A percentile compares a stretch with the other conserved stretches of the same genome.
These are phyloP conservation scores for Nemapogon koenigi DNA, from an alignment of 2,888 invertebrate species.

Conservation along the genomic window DNA sequence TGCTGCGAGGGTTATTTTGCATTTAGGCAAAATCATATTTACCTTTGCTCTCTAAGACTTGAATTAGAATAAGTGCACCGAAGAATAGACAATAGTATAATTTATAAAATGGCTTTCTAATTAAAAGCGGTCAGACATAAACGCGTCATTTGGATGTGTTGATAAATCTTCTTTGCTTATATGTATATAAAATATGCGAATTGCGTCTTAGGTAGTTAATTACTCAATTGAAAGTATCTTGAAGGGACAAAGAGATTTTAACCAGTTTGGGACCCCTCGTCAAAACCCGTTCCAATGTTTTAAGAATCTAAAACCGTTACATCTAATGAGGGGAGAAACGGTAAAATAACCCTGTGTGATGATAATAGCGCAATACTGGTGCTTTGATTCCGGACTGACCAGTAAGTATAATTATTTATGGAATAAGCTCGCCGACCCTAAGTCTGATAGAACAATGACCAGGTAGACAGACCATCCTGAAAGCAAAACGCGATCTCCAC, in stretches of 20 bases:
- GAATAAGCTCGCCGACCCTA: constrained; percentile 48
- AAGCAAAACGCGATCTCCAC: constrained; percentile 52
- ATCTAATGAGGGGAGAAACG: constrained; percentile 62
- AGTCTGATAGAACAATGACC: constrained; percentile 57
- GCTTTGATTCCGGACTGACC: constrained; percentile 49
- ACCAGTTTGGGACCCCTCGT: constrained; percentile 48
- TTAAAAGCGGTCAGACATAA: too few relatives aligned
- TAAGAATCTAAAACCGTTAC: constrained; percentile 63
- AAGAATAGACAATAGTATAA: too few relatives aligned
- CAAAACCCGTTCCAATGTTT: constrained; percentile 60
- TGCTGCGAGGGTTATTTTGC: too few relatives aligned
- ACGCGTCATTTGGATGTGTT: too few relatives aligned
- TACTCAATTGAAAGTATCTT: constrained; percentile 35
- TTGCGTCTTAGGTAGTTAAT: too few relatives aligned
- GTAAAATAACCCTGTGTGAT: constrained; percentile 50
- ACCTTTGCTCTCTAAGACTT: too few relatives aligned
- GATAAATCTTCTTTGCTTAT: too few relatives aligned
- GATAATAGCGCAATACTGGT: constrained; percentile 44
- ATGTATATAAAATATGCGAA: too few relatives aligned
- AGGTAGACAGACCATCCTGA: constrained; percentile 50
- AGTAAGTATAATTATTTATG: constrained; percentile 58
- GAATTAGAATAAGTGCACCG: too few relatives aligned
- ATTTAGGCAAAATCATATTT: too few relatives aligned
- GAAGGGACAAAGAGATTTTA: constrained; percentile 38
- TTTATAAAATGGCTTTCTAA: too few relatives aligned